Base-by-base conservation (phyloP, 2,113 vertebrate species). In the Platichthys stellatus region DNA sequence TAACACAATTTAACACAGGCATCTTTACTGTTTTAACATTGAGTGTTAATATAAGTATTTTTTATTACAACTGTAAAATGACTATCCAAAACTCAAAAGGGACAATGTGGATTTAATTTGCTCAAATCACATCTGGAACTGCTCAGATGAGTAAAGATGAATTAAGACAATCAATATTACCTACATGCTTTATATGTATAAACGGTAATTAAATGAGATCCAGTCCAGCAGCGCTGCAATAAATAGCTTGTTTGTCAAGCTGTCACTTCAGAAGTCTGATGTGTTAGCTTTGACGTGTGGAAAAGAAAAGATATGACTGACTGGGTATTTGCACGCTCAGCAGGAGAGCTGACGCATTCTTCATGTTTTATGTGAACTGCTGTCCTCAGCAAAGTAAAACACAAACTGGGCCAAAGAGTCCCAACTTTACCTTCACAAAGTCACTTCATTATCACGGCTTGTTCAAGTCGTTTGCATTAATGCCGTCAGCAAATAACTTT, bases 381-480 rank as follows among this genome's bases (percentile, higher is more conserved):
- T 45, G 2, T 76, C 60, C 14, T 69, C 13, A 59, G 61, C 12
- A 15, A 60, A 26, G 38, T 38, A 15, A 13, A 59, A 15, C 9
- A 18, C 58, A 15, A 38, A 24, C 45, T 28, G 20, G 59, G 13
- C 9, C 47, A 47, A 28, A 43, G 5, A 31, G 24, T n/a, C 3
- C 2, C 56, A 62, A 56, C 66, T 45, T n/a, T 2, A 61, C 15
- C 10, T 35, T 63, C 59, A 69, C 12, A 35, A 45, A 56, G n/a
- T 31, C 38, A 11, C 17, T 23, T 53, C 24, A 63, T 63, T 61
- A 59, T 54, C 31, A 43, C 7, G 11, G 21, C 57, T 73, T 64
- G 3, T 38, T 74, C 20, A 57, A 13, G 14, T 40, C 7, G 35
- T 80, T 64, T 72, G 23, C 38, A 69, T 81, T 62, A 31, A 47